Evolutionary conservation across 2,888 invertebrate species (phyloP), one percentile per base, ranked within the genome.

Genomic region (Proisotoma minuta): DNA sequence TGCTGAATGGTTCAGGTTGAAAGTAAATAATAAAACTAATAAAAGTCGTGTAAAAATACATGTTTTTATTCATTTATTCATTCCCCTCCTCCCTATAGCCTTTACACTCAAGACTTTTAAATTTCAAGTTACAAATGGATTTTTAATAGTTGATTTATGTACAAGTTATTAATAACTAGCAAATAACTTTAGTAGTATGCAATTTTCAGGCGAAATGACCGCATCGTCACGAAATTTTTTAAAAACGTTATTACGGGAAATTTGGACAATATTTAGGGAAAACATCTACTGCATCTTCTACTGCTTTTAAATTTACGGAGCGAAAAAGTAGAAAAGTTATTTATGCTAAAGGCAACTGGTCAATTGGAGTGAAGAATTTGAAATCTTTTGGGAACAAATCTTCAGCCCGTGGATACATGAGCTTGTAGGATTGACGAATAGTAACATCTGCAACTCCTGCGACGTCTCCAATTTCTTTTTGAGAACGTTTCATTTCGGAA

Each of bases 361-460:
- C 96, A 71, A 98, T 92, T 0, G 96, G 92, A 8, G 92, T 95
- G 15, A 87, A 86, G 77, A 98, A 97, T 78, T 89, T 91, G 80
- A 98, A 98, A 79, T 97, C 97, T 73, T 89, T 89, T 0, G 98
- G 99, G 80, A 99, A 99, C 1, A 99, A 82, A 75, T 89, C 88
- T 1, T 84, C 85, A 0, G 97, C 98, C 76, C 88, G 89, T 1
- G 96, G 95, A 77, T 93, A 91, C 93, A 99, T 95, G 34, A 94
- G 83, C 78, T 97, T 97, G 80, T 98, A 99, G 0, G 96, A 93
- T 77, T 97, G 96, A 27, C 95, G 82, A 73, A 99, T 97, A 1
- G 99, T 99, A 15, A 95, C 96, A 78, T 99, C 98, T 2, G 98
- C 98, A 0, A 96, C 97, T 39, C 98, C 98, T 34, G 98, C 96